Conservation (phyloP, 2,888 invertebrate species). For the Strigamia crassipes region DNA sequence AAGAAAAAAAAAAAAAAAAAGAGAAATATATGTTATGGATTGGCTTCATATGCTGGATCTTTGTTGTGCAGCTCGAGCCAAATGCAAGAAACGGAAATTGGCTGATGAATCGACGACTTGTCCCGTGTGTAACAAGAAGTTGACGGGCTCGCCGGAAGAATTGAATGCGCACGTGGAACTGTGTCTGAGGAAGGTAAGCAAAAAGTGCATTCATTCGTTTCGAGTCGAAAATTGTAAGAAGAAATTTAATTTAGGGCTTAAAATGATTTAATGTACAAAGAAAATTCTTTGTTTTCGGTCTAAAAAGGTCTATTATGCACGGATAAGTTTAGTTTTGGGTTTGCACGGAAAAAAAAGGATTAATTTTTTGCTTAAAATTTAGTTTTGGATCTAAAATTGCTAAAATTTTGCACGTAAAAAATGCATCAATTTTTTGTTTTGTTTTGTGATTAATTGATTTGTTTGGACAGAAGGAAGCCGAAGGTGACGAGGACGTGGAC, state of each 20-base stretch:
- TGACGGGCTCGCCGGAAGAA: slow-evolving; percentile 68
- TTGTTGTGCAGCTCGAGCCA: slow-evolving; percentile 61
- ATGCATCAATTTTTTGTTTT: not conserved
- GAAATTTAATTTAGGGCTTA: too few species aligned
- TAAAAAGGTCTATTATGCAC: too few species aligned
- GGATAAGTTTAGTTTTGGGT: too few species aligned
- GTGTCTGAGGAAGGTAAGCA: slow-evolving; percentile 67
- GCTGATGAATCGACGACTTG: slow-evolving; percentile 67
- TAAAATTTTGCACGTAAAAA: too few species aligned
- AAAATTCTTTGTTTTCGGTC: too few species aligned
- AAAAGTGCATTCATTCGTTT: not conserved
- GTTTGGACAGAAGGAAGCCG: slow-evolving; percentile 56
- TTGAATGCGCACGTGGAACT: slow-evolving; percentile 74
- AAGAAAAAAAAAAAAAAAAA: not conserved
- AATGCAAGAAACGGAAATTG: slow-evolving; percentile 70
- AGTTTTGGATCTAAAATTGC: too few species aligned
- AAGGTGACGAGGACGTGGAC: slow-evolving; percentile 71
- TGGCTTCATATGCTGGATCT: not conserved
- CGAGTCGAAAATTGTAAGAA: too few species aligned
- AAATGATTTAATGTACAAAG: too few species aligned
- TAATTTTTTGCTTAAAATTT: too few species aligned
- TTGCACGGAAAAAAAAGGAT: too few species aligned
- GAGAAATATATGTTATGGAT: not conserved
- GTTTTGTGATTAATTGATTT: not conserved
- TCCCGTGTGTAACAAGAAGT: slow-evolving; percentile 77